Evolutionary conservation across 2,113 vertebrate genomes (phyloP).

Genomic region (Motacilla tschutschensis): DNA sequence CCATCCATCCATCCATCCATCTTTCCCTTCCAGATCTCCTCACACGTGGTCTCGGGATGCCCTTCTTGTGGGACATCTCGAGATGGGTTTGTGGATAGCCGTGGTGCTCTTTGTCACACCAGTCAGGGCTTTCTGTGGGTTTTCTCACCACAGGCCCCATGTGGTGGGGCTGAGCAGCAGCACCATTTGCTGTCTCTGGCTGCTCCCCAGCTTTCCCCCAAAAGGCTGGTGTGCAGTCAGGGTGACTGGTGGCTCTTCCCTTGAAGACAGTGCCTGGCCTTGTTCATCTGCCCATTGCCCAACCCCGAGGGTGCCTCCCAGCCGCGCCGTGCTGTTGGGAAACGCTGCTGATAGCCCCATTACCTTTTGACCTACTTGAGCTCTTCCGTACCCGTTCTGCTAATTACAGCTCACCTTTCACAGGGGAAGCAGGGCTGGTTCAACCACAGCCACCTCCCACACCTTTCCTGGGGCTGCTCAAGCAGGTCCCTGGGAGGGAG

Average conservation of each 20-base stretch:
- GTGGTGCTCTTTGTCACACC: not conserved
- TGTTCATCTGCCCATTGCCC: slow-evolving; percentile 4
- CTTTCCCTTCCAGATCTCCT: not conserved
- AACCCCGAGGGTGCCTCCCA: not conserved
- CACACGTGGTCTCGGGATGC: accelerated
- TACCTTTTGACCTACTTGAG: slow-evolving; percentile 60
- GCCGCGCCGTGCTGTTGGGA: accelerated
- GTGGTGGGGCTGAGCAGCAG: not conserved
- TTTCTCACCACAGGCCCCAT: not conserved
- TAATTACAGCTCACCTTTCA: slow-evolving; percentile 30
- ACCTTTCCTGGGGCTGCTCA: slow-evolving; percentile 1
- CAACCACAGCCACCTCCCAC: not conserved
- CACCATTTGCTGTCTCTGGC: not conserved
- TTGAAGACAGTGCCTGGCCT: not conserved
- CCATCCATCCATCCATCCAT: not conserved
- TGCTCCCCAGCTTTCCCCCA: accelerated
- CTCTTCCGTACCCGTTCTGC: not conserved
- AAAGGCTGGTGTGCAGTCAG: not conserved
- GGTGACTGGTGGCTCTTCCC: not conserved
- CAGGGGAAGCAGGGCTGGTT: slow-evolving; percentile 1
- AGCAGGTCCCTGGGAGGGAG: not conserved
- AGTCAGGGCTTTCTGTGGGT: not conserved
- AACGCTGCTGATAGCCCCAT: not conserved
- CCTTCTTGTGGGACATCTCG: not conserved
- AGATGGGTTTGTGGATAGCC: not conserved